phyloP scores from a whole-genome alignment of 2,797 vertebrate genomes.

The Chaetophractus vellerosus region DNA sequence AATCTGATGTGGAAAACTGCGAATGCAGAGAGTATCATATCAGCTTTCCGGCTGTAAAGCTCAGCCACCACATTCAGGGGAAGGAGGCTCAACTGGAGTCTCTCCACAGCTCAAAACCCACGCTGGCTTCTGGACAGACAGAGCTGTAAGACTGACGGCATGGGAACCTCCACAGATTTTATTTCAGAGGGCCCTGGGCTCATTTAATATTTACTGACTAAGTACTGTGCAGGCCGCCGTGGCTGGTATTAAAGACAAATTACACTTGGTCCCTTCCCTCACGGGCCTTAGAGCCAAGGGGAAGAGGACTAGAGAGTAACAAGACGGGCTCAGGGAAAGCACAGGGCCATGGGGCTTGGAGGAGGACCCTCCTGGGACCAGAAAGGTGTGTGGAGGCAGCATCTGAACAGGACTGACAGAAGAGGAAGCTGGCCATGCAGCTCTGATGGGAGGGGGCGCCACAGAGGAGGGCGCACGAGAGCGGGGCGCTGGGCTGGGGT shows the following conservation, averaged over 20 bases:
- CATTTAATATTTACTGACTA: not conserved
- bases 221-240: not conserved
- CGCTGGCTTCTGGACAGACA: not conserved
- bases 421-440: not conserved
- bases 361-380: not conserved
- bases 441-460: no score
- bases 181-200: conserved; percentile 14
- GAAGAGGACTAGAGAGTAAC: not conserved
- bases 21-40: conserved; percentile 84
- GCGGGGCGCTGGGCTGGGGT: no score
- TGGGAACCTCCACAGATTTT: conserved; percentile 4
- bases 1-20: conserved; percentile 84
- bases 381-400: not conserved
- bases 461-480: no score
- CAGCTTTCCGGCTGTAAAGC: conserved; percentile 76
- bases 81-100: not conserved
- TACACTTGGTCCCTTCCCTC: not conserved
- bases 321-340: not conserved
- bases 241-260: not conserved
- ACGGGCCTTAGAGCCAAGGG: not conserved
- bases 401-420: not conserved
- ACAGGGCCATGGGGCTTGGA: not conserved
- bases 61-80: not conserved
- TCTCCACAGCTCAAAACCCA: not conserved
- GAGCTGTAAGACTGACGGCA: not conserved